Base-by-base conservation (phyloP, 2,113 vertebrate species). In the Asarcornis scutulata region DNA sequence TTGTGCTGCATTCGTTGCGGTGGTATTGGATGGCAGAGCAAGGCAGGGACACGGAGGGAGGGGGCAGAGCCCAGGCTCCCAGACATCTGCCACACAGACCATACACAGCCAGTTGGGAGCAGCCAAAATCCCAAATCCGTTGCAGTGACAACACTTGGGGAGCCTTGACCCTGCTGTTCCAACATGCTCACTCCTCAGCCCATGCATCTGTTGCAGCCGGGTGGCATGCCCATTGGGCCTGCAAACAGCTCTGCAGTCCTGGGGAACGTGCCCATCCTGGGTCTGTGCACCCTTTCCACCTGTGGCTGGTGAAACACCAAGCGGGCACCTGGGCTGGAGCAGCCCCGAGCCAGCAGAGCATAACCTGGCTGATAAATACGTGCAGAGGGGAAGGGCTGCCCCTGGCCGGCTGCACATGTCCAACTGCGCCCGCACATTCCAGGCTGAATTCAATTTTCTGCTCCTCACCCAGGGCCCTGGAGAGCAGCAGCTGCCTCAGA, bases 401-500 rank as follows among this genome's bases (percentile, higher is more conserved):
- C 66, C 50, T 63, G 74, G 53, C 82, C 0, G 34, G 56, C 82
- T 59, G 5, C 94, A 78, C 84, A 72, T 91, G 72, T 84, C 71
- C 58, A 4, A 36, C 66, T 82, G 86, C 92, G 60, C 76, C 90
- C 82, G 48, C 86, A 42, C 95, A 97, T 97, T 96, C 95, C 96
- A 90, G 90, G 32, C 95, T 60, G 90, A 95, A 93, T 96, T 69
- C 36, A 86, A 95, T 95, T 97, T 97, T 97, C 93, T 93, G 94
- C 95, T 91, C 71, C 89, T 94, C 89, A 18, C 29, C 46, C 94
- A 29, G 88, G 64, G 86, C 83, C 74, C 96, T 94, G 91, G 34
- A 58, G 91, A 94, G 94, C 83, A 87, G 95, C 95, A 96, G 95
- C 96, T 96, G 95, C 93, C 90, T 58, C 66, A 40, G 84, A 66